phyloP scores from a whole-genome alignment of 2,888 invertebrate genomes.

The Blomia tropicalis region DNA sequence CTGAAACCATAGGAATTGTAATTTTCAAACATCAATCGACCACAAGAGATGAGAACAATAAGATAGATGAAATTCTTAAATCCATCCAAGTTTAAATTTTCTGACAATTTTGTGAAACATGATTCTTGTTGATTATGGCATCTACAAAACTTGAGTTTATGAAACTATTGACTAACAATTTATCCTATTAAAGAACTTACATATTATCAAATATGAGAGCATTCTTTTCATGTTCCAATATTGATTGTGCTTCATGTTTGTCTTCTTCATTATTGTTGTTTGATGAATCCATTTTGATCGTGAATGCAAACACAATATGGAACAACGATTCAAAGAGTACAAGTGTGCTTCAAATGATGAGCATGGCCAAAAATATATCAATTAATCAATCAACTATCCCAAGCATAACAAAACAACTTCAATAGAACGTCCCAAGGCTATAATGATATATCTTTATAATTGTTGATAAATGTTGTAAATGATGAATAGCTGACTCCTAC shows the following conservation, averaged over 20 bases:
- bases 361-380: too few relatives aligned
- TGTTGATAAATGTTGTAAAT: too few relatives aligned
- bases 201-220: background rate
- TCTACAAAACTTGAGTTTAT: background rate
- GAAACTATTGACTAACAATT: background rate
- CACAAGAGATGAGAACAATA: constrained; percentile 55
- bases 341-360: too few relatives aligned
- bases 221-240: background rate
- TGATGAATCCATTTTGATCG: too few relatives aligned
- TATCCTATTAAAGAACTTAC: background rate
- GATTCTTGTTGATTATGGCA: constrained; percentile 1
- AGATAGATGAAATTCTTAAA: constrained; percentile 5
- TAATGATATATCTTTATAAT: too few relatives aligned
- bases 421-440: too few relatives aligned
- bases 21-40: constrained; percentile 60
- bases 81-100: background rate
- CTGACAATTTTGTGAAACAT: background rate
- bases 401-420: too few relatives aligned
- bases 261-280: background rate
- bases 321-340: too few relatives aligned
- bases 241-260: background rate
- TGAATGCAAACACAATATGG: too few relatives aligned
- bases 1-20: constrained; percentile 92
- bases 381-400: too few relatives aligned
- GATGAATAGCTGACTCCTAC: too few relatives aligned